Percentiles rank a stretch among this genome's conserved stretches.
phyloP scores from a whole-genome alignment of 2,888 invertebrate species.

The Dasypolia templi region DNA sequence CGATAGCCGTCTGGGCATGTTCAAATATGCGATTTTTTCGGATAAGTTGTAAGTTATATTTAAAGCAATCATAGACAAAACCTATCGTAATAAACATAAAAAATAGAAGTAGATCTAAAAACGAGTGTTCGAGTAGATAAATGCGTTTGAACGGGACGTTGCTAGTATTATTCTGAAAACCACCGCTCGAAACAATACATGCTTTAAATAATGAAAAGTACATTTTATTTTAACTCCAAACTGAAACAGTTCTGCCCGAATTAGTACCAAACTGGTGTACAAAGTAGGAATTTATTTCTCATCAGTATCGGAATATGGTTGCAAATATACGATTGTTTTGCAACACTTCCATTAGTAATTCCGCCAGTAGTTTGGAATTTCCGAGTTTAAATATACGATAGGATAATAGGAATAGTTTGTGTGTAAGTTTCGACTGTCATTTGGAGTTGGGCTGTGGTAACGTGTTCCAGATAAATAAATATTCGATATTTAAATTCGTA shows the following conservation, averaged over 20 bases:
- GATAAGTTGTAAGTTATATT: no score
- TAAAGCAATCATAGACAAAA: no score
- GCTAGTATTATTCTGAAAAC: conserved; percentile 2
- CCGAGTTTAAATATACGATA: conserved; percentile 56
- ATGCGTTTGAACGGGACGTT: not conserved
- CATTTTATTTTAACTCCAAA: conserved; percentile 20
- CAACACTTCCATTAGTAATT: conserved; percentile 64
- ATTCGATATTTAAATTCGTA: conserved; percentile 12
- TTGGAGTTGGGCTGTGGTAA: conserved; percentile 36
- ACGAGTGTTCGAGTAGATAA: not conserved
- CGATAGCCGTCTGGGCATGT: no score
- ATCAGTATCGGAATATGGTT: conserved; percentile 60
- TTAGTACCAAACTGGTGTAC: conserved; percentile 46
- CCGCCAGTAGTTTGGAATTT: conserved; percentile 49
- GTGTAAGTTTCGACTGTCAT: conserved; percentile 49
- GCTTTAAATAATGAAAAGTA: conserved; percentile 23
- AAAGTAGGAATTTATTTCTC: conserved; percentile 62
- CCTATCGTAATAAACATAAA: no score
- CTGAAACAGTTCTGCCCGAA: conserved; percentile 12
- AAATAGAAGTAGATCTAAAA: not conserved
- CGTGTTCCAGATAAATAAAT: conserved; percentile 51
- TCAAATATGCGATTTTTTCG: no score
- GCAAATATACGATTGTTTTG: conserved; percentile 62
- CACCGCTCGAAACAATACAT: conserved; percentile 6
- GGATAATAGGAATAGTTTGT: conserved; percentile 59